A percentile compares a stretch with the other conserved stretches of the same genome.
phyloP scores from a whole-genome alignment of 2,797 vertebrate species.

The Eleutherodactylus coqui region DNA sequence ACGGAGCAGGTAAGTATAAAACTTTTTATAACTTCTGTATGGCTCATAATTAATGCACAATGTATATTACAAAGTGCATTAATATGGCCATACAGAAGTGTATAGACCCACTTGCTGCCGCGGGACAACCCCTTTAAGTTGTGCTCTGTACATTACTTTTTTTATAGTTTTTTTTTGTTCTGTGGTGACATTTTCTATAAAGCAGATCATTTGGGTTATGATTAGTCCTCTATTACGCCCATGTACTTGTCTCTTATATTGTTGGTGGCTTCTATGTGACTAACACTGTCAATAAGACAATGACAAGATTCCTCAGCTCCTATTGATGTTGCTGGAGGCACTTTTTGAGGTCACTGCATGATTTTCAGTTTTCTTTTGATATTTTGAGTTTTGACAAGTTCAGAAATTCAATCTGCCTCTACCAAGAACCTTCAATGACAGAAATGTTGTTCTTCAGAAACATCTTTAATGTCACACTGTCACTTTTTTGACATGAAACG shows the following conservation, averaged over 20 bases:
- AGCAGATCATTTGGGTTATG: background rate
- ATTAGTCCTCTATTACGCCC: background rate
- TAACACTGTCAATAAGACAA: conserved; percentile 65
- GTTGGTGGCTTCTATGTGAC: conserved; percentile 65
- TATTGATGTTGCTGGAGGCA: conserved; percentile 67
- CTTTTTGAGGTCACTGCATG: conserved; percentile 66
- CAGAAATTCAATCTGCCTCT: conserved; percentile 73
- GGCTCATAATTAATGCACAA: too few relatives aligned
- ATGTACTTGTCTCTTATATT: background rate
- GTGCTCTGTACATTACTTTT: too few relatives aligned
- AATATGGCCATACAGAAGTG: too few relatives aligned
- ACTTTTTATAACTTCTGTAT: too few relatives aligned
- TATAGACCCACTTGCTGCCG: too few relatives aligned
- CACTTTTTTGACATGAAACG: conserved; percentile 59
- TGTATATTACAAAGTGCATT: too few relatives aligned
- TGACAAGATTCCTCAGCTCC: conserved; percentile 70
- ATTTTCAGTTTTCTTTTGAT: conserved; percentile 65
- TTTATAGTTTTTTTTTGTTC: too few relatives aligned
- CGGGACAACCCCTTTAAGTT: too few relatives aligned
- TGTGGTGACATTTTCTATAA: background rate
- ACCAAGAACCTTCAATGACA: conserved; percentile 64
- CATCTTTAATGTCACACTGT: conserved; percentile 70
- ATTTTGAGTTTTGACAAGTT: conserved; percentile 69
- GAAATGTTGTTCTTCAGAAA: conserved; percentile 71
- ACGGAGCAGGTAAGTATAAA: too few relatives aligned